Conservation (phyloP, 2,113 vertebrate species). For the Anoplopoma fimbria region DNA sequence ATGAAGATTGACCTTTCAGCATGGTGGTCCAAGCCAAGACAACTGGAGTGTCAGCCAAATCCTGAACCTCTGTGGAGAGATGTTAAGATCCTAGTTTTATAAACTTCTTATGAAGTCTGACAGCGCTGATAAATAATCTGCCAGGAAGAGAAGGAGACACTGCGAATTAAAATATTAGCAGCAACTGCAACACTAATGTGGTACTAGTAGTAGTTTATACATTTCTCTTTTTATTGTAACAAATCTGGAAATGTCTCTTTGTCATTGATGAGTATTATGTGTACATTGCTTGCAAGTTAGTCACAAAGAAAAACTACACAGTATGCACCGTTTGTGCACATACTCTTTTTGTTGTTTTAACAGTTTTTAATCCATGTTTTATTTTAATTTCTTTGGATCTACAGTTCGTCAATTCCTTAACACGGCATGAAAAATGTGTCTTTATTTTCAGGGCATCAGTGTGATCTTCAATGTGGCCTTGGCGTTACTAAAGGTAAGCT, state of each 20-base stretch:
- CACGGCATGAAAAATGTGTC: not conserved
- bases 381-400: not conserved
- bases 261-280: not conserved
- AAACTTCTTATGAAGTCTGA: not conserved
- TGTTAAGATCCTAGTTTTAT: not conserved
- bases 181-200: not conserved
- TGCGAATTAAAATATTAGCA: not conserved
- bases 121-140: not conserved
- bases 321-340: not conserved
- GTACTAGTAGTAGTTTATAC: not conserved
- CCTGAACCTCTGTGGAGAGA: not conserved
- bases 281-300: not conserved
- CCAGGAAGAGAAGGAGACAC: not conserved
- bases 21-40: not conserved
- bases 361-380: not conserved
- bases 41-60: not conserved
- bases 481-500: constrained; percentile 93
- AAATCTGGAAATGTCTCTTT: not conserved
- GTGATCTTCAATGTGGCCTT: constrained; percentile 99
- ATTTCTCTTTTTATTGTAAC: not conserved
- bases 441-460: constrained; percentile 91
- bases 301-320: not conserved
- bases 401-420: not conserved
- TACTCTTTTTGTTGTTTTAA: not conserved
- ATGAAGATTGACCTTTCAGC: constrained; percentile 11